Conservation (phyloP, 2,113 vertebrate genomes). For the Mus spicilegus region DNA sequence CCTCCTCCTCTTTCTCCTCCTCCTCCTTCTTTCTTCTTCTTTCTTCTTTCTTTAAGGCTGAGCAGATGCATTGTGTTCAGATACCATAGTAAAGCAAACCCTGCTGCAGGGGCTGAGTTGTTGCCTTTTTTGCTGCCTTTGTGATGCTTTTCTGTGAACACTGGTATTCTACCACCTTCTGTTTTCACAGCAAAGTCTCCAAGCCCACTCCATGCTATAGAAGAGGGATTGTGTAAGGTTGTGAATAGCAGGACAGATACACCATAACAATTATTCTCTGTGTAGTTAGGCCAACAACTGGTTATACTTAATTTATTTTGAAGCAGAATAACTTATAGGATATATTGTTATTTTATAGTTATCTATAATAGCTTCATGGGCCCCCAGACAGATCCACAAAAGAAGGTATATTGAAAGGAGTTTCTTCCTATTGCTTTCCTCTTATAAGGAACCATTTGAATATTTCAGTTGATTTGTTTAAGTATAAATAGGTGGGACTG, state of each 20-base stretch:
- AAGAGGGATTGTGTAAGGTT: neutral
- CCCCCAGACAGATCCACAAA: slow-evolving; percentile 5
- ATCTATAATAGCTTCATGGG: neutral
- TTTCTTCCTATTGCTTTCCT: neutral
- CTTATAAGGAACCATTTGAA: neutral
- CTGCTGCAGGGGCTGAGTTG: neutral
- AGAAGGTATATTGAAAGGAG: slow-evolving; percentile 7
- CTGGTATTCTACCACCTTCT: neutral
- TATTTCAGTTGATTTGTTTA: slow-evolving; percentile 23
- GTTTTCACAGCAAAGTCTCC: neutral
- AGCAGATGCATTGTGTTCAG: neutral
- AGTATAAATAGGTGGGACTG: neutral
- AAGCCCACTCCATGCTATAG: neutral
- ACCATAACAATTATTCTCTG: neutral
- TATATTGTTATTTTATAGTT: slow-evolving; percentile 12
- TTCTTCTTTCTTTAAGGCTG: neutral
- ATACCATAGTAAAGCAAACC: neutral
- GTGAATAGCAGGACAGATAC: neutral
- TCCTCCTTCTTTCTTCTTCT: too few relatives aligned
- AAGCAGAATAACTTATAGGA: slow-evolving; percentile 8
- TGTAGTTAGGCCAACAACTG: neutral
- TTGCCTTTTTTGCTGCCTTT: neutral
- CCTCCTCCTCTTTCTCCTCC: too few relatives aligned
- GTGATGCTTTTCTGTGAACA: neutral
- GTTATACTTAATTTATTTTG: slow-evolving; percentile 30